Percentiles rank a stretch among this genome's conserved stretches.
phyloP scores from a whole-genome alignment of 2,797 vertebrate genomes.

The Hypotaenidia okinawae region DNA sequence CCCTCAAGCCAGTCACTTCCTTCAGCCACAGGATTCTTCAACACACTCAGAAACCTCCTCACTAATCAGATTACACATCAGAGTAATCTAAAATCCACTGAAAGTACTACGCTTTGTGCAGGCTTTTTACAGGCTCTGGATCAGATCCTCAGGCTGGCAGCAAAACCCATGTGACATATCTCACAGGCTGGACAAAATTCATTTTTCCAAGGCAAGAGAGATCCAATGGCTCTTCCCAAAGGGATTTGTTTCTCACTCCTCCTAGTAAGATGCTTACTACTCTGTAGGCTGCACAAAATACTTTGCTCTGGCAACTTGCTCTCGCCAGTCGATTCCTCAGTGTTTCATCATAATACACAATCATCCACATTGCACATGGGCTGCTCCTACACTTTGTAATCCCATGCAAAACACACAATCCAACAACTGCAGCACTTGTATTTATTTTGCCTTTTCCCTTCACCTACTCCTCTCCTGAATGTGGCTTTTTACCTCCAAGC shows the following conservation, averaged over 20 bases:
- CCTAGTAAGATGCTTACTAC: neutral
- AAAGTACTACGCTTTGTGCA: neutral
- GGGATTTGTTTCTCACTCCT: neutral
- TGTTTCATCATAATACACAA: neutral
- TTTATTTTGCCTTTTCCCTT: neutral
- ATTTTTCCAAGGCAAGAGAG: neutral
- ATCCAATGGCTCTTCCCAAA: neutral
- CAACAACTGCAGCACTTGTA: neutral
- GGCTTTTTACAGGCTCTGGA: neutral
- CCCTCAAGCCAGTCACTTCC: neutral
- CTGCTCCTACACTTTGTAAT: neutral
- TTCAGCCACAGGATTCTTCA: neutral
- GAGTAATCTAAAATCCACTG: neutral
- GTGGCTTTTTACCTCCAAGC: neutral
- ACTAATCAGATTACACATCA: neutral
- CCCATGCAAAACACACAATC: neutral
- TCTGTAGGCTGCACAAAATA: neutral
- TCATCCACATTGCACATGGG: neutral
- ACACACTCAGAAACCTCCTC: neutral
- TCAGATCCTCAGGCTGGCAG: neutral
- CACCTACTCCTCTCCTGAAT: neutral
- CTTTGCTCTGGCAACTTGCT: neutral
- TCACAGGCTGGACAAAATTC: neutral
- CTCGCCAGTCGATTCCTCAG: neutral
- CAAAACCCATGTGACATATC: neutral